Base-by-base conservation (phyloP, 1,140 invertebrate genomes). In the Latrodectus geometricus region DNA sequence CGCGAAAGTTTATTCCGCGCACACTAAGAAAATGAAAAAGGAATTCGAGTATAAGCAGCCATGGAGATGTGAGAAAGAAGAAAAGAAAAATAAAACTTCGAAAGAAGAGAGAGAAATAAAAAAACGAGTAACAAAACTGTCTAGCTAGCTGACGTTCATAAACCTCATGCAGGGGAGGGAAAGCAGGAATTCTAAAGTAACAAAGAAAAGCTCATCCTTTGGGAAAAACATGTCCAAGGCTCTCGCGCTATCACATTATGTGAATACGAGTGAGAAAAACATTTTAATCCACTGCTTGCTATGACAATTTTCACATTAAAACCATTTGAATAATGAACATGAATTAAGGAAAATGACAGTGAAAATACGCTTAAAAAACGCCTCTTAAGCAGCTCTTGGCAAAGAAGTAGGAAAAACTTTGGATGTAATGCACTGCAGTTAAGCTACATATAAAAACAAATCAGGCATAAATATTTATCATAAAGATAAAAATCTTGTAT, bases 311-410 rank as follows among this genome's bases (percentile, higher is more conserved):
- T 84, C 73, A 68, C 82, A 76, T 82, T 65, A 52, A 84, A 20
- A 74, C 72, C 48, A 84, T 84, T 84, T 75, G 82, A 84, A 84
- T 84, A 84, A 84, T 84, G 72, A 84, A 76, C 73, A 17, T 73
- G 65, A 84, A 84, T 84, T 76, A 84, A 61, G 48, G 80, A 74
- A 83, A 83, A 83, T 83, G 80, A 84, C 61, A 68, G 70, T 66
- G 74, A 76, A 66, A 84, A n/a, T 49, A 61, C 76, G 61, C 68
- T 52, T 35, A 68, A 61, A 50, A 52, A 79, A 52, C 61, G 68
- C 76, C 80, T 20, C 50, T 49, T 76, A 20, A 84, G 49, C 66
- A 69, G 20, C 17, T n/a, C 70, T 48, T 23, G 23, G 48, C 9
- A 48, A 35, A 35, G 35, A 35, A 35, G 35, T 35, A 35, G 35